Evolutionary conservation across 2,113 vertebrate genomes (phyloP).

Genomic region (Rhea americana): DNA sequence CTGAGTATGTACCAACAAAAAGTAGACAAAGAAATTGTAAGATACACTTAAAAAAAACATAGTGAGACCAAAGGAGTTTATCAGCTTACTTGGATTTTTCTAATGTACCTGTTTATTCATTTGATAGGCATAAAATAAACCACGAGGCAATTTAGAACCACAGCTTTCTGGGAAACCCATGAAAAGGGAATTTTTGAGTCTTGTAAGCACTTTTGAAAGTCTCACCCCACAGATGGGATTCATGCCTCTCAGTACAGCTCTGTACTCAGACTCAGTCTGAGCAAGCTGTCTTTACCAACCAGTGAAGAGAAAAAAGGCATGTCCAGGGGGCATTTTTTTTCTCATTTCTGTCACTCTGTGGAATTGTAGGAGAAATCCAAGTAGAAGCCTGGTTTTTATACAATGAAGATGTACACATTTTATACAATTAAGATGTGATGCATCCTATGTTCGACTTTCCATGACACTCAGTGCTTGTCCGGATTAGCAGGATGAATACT

Average conservation of each 20-base stretch:
- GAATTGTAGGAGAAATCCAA: neutral
- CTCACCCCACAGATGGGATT: neutral
- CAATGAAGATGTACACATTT: neutral
- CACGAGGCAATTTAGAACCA: neutral
- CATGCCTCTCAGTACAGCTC: neutral
- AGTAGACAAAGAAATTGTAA: neutral
- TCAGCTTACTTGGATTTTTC: neutral
- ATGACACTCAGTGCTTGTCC: neutral
- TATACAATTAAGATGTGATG: neutral
- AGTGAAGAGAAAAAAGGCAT: fast-evolving
- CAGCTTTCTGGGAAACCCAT: neutral
- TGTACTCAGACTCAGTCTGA: neutral
- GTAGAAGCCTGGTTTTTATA: neutral
- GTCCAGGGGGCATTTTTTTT: neutral
- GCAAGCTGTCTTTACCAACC: neutral
- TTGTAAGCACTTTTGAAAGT: neutral
- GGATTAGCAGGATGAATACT: neutral
- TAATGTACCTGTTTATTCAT: neutral
- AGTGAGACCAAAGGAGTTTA: neutral
- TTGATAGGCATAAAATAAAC: neutral
- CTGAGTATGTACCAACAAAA: neutral
- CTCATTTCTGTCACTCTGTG: neutral
- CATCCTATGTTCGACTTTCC: neutral
- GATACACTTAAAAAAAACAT: neutral
- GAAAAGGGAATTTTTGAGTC: neutral